Evolutionary conservation across 1,140 invertebrate species (phyloP), one percentile per base, ranked within the genome.

Genomic region (Heliconius hewitsoni): DNA sequence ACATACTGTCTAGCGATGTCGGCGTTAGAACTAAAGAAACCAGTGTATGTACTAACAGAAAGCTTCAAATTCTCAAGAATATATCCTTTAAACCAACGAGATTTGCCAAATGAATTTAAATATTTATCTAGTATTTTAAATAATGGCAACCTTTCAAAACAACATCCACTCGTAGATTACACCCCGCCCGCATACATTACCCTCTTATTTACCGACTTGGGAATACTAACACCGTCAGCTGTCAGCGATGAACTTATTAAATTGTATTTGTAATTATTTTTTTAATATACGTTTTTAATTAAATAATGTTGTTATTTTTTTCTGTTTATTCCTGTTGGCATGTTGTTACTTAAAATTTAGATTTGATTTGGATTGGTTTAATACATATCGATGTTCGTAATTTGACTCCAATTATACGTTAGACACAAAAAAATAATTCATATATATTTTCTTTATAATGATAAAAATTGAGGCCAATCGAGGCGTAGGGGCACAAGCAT

Each of bases 241-340:
- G 98, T 99, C 18, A 99, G 98, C 94, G 99, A 99, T 89, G 98
- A 99, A 96, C 96, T 99, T 6, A 98, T 99, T 79, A 99, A 99
- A 95, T 95, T 99, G 66, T 99, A 99, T 95, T 96, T 98, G 86
- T 99, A 96, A 96, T 57, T 6, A 30, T 60, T 57, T 73, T 78
- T 50, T 23, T 60, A 78, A 73, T 73, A 73, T 74, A 66, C 30
- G 52, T 55, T 50, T 50, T 27, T 78, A 78, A 37, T 73, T 57
- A 55, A 42, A 60, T 6, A 4, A 0, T 39, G 23, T 11, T 23
- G 11, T 18, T 60, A 5, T 19, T 23, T 75, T 60, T 75, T 27
- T 46, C 42, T 46, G 13, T 60, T 60, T 60, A n/a, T n/a, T 8
- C 8, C 2, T 60, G 23, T 60, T 27, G 8, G n/a, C n/a, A n/a